phyloP scores from a whole-genome alignment of 64 coral and sea anemone species.

The Pocillopora verrucosa region DNA sequence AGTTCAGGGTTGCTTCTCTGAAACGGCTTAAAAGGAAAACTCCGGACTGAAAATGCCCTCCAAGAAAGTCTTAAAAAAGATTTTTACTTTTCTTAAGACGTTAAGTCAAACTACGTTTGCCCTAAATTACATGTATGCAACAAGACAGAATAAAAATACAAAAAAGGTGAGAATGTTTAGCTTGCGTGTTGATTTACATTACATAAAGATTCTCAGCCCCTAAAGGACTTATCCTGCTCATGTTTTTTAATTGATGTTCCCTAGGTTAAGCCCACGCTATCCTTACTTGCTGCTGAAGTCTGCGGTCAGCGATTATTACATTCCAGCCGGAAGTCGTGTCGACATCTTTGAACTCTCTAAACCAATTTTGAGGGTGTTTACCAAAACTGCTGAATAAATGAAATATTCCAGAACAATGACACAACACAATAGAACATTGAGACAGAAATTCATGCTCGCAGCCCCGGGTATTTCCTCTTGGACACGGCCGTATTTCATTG shows the following conservation, averaged over 20 bases:
- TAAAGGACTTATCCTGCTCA: neutral
- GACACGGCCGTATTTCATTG: neutral
- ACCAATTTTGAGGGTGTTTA: neutral
- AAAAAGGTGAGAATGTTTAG: neutral
- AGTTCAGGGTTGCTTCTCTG: neutral
- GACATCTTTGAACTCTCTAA: neutral
- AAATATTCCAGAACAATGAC: slow-evolving; percentile 8
- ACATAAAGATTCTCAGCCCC: neutral
- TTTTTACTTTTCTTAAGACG: neutral
- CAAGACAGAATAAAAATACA: too few species aligned
- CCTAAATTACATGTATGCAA: neutral
- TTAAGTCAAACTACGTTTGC: neutral
- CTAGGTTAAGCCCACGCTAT: neutral
- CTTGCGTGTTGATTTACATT: neutral
- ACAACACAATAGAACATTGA: slow-evolving; percentile 12
- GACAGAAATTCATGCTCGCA: neutral
- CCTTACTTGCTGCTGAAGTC: slow-evolving; percentile 16
- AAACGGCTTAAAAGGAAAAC: neutral
- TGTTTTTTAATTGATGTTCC: neutral
- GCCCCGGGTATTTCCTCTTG: slow-evolving; percentile 25
- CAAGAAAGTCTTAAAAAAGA: neutral
- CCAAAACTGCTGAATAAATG: neutral
- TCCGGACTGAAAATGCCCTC: neutral
- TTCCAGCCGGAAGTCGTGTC: slow-evolving; percentile 18
- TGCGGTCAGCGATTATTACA: neutral